Conservation (phyloP, 2,888 invertebrate species). For the Pemphredon lugubris region DNA sequence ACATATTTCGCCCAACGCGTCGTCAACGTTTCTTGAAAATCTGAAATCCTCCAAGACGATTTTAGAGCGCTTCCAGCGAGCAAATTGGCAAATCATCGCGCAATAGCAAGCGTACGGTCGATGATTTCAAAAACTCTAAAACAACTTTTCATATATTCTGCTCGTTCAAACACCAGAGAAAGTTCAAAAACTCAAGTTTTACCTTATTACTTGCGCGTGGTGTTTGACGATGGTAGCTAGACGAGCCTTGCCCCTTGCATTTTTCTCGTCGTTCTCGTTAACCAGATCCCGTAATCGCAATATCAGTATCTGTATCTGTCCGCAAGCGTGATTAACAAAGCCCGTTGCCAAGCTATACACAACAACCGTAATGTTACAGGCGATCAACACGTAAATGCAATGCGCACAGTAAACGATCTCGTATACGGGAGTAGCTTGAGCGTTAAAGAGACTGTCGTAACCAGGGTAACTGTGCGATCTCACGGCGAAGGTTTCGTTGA, state of each 20-base stretch:
- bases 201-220: slow-evolving; percentile 60
- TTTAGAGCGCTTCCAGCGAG: background rate
- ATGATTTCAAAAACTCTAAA: background rate
- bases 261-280: background rate
- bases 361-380: slow-evolving; percentile 46
- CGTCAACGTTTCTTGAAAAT: slow-evolving; percentile 9
- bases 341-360: slow-evolving; percentile 54
- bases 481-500: slow-evolving; percentile 46
- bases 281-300: slow-evolving; percentile 4
- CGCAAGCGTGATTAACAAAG: slow-evolving; percentile 61
- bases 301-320: slow-evolving; percentile 59
- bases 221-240: slow-evolving; percentile 42
- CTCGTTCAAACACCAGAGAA: background rate
- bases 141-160: background rate
- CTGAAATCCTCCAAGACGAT: slow-evolving; percentile 5
- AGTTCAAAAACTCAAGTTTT: background rate
- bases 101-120: background rate
- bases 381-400: slow-evolving; percentile 39
- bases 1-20: slow-evolving; percentile 40
- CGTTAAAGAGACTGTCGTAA: slow-evolving; percentile 53
- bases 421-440: slow-evolving; percentile 56
- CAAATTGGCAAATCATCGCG: background rate
- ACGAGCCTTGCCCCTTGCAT: background rate
- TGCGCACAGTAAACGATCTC: slow-evolving; percentile 58
- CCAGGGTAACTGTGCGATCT: slow-evolving; percentile 61